Conservation (phyloP, 2,888 invertebrate species). For the Biston betularia region DNA sequence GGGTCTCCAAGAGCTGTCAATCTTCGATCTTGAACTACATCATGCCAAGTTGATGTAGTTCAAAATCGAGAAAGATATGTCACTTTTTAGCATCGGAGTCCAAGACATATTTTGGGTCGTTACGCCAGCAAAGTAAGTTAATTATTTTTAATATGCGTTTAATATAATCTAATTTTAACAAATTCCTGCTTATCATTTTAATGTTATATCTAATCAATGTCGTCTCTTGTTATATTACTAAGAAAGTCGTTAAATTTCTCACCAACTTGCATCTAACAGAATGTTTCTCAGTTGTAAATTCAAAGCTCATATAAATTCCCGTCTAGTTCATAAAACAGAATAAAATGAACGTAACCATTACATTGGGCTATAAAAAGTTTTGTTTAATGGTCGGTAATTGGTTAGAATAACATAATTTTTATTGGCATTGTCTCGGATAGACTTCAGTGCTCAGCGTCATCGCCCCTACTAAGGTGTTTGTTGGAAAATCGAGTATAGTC, state of each 20-base stretch:
- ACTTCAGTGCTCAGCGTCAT: conserved; percentile 50
- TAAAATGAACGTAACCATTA: conserved; percentile 58
- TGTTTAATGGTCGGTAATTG: conserved; percentile 79
- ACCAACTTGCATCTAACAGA: conserved; percentile 17
- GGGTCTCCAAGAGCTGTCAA: too few species aligned
- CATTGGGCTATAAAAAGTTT: conserved; percentile 74
- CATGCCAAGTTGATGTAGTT: too few species aligned
- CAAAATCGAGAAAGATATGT: too few species aligned
- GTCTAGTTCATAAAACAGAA: conserved; percentile 53
- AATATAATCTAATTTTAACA: too few species aligned
- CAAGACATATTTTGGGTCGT: too few species aligned
- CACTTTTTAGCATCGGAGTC: too few species aligned
- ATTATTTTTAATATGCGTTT: too few species aligned
- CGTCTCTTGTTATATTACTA: background rate
- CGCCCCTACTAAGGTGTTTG: conserved; percentile 46
- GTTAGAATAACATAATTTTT: conserved; percentile 78
- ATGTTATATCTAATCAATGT: too few species aligned
- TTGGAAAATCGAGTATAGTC: conserved; percentile 42
- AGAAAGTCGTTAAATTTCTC: conserved; percentile 11
- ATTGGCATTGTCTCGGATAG: conserved; percentile 76
- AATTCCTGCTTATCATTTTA: too few species aligned
- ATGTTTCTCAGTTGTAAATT: conserved; percentile 38
- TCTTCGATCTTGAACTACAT: too few species aligned
- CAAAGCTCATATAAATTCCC: conserved; percentile 42
- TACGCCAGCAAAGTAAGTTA: too few species aligned